Conservation (phyloP, 2,113 vertebrate species). For the Thamnaconus septentrionalis region DNA sequence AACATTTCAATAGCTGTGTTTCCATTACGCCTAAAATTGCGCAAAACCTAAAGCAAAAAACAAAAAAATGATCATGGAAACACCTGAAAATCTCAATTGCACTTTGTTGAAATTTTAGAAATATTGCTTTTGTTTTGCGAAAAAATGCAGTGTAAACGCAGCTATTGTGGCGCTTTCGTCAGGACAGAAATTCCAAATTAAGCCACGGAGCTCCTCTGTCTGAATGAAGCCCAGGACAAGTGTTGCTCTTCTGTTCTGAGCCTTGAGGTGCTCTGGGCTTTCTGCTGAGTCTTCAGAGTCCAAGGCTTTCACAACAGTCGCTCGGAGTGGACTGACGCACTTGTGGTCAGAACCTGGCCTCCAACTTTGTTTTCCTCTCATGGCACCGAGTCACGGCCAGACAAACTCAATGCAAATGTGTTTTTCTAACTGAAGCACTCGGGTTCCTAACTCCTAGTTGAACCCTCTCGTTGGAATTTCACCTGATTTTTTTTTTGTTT, state of each 20-base stretch:
- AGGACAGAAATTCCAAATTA: too few species aligned
- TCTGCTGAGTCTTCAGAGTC: constrained; percentile 41
- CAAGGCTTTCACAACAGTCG: constrained; percentile 50
- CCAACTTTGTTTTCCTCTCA: constrained; percentile 58
- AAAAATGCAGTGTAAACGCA: too few species aligned
- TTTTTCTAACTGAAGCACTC: constrained; percentile 20
- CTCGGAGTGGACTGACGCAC: constrained; percentile 45
- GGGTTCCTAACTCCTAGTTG: constrained; percentile 44
- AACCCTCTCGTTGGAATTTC: constrained; percentile 44
- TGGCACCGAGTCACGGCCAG: constrained; percentile 43
- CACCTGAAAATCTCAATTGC: too few species aligned
- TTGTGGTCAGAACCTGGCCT: constrained; percentile 56
- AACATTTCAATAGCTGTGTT: too few species aligned
- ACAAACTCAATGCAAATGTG: constrained; percentile 18
- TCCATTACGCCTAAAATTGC: too few species aligned
- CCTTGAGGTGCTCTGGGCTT: not conserved
- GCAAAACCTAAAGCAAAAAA: too few species aligned
- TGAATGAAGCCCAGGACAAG: too few species aligned
- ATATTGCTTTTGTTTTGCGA: too few species aligned
- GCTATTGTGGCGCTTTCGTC: too few species aligned
- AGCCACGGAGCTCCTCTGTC: too few species aligned
- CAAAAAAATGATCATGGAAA: too few species aligned
- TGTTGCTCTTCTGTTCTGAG: not conserved
- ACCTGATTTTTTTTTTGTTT: constrained; percentile 39
- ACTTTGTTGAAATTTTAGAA: too few species aligned